These are phyloP conservation scores for Otolemur garnettii DNA, from an alignment of 2,113 vertebrate genomes.

Conservation along the genomic window DNA sequence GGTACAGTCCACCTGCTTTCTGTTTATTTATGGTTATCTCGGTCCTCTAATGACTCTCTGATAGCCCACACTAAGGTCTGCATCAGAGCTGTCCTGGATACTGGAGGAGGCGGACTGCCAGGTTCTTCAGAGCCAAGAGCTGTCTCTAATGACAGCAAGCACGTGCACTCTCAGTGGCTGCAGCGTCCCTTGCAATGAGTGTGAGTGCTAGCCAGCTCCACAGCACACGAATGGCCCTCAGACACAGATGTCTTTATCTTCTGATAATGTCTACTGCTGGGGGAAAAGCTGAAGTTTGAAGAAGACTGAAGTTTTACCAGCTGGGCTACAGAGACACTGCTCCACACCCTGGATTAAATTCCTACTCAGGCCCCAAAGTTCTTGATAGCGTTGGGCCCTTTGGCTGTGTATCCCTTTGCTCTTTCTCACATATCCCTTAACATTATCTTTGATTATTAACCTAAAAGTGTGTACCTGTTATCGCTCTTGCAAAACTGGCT, in stretches of 20 bases:
- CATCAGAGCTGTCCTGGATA: conserved; percentile 25
- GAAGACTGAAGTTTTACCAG: not conserved
- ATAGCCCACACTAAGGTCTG: conserved; percentile 47
- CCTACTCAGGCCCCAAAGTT: not conserved
- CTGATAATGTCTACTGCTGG: not conserved
- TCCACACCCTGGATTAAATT: not conserved
- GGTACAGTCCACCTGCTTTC: conserved; percentile 54
- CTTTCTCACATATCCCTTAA: not conserved
- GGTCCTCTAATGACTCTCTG: conserved; percentile 69
- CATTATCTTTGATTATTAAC: conserved; percentile 47
- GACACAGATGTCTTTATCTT: not conserved
- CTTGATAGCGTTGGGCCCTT: not conserved
- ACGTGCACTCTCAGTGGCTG: not conserved
- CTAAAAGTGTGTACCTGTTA: conserved; percentile 29
- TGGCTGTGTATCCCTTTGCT: not conserved
- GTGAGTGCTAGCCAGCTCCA: not conserved
- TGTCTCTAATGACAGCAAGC: conserved; percentile 19
- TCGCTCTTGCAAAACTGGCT: conserved; percentile 70
- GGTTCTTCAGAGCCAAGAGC: conserved; percentile 33
- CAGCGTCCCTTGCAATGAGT: not conserved
- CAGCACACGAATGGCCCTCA: not conserved
- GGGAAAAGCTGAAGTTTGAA: not conserved
- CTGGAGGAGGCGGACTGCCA: not conserved
- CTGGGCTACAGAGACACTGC: not conserved
- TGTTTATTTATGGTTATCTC: conserved; percentile 69